Evolutionary conservation across 2,888 invertebrate genomes (phyloP), one percentile per base, ranked within the genome.

Genomic region (Aphidoletes aphidimyza): DNA sequence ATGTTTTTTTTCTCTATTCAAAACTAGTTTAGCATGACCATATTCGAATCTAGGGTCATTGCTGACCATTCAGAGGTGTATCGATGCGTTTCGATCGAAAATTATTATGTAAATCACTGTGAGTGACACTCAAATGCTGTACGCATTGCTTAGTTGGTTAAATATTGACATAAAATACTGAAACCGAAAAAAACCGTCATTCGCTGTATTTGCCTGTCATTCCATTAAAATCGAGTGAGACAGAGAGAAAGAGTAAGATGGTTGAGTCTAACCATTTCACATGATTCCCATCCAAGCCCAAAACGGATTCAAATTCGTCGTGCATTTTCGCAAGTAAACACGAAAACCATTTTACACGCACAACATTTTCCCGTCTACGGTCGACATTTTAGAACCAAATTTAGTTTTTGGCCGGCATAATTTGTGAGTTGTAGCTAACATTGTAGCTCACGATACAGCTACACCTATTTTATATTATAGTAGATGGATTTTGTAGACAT

Each of bases 371-470:
- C 47, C 19, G 47, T 47, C 17, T 17, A 5, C 22, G 22, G 26
- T 22, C 54, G 5, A 54, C 22, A 54, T 22, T 47, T 54, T 54
- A 54, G 54, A 54, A 54, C 54, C 54, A 54, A 54, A 54, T 54
- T 54, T 54, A 54, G 26, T 54, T 54, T 54, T 54, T 54, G 26
- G 54, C 54, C 54, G 54, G 26, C 54, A 54, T 54, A 54, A 54
- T 26, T 54, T 26, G 54, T 26, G 54, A 54, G 26, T 26, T n/a
- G n/a, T n/a, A n/a, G n/a, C n/a, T n/a, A n/a, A 54, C 54, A 54
- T 54, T 54, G 54, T 22, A 11, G 6, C 17, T 9, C 22, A 11
- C 11, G 22, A 9, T 42, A 14, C 42, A 14, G 8, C 42, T 42
- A 14, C 6, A 14, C 42, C 42, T n/a, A n/a, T n/a, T n/a, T n/a